phyloP scores from a whole-genome alignment of 2,888 invertebrate genomes.

The Macrophya annulata region DNA sequence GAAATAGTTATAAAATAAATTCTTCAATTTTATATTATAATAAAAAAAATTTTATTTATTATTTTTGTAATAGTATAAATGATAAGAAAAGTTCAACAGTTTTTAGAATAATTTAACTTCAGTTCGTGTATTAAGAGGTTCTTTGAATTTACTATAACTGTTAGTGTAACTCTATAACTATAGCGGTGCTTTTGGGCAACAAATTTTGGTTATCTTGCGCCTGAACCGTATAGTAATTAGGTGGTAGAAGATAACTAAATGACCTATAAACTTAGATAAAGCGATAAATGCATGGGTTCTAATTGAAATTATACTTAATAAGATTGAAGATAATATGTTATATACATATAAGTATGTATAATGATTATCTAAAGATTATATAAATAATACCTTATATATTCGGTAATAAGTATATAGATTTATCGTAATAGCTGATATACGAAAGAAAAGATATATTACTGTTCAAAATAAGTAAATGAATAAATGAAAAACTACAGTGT shows the following conservation, averaged over 20 bases:
- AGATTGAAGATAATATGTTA: background rate
- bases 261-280: constrained; percentile 6
- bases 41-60: too few relatives aligned
- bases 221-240: constrained; percentile 19
- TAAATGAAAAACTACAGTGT: background rate
- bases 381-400: background rate
- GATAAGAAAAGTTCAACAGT: background rate
- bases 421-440: background rate
- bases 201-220: constrained; percentile 17
- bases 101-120: background rate
- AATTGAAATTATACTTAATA: constrained; percentile 5
- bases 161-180: too few relatives aligned
- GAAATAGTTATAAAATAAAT: too few relatives aligned
- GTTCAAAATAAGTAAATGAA: too few relatives aligned
- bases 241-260: background rate
- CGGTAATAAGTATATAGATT: background rate
- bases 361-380: background rate
- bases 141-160: background rate
- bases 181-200: background rate
- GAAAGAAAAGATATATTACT: too few relatives aligned
- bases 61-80: background rate
- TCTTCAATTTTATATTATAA: too few relatives aligned
- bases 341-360: background rate
- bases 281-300: background rate
- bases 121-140: background rate